Percentiles rank a stretch among this genome's conserved stretches.
These are phyloP conservation scores for Drosophila villosipedis DNA, from an alignment of 2,888 invertebrate species.

Conservation along the genomic window DNA sequence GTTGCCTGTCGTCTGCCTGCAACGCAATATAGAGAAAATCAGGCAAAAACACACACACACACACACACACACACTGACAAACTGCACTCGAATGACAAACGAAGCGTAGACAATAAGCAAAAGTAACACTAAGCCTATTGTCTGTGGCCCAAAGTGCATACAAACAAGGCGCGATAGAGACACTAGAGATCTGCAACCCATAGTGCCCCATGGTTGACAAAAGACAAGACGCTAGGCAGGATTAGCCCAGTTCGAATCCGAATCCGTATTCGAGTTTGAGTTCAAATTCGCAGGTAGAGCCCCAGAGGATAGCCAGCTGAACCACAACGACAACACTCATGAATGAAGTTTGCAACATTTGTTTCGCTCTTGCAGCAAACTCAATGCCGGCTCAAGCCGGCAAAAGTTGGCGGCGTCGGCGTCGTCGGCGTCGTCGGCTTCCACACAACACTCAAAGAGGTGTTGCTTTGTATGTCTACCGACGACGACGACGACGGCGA, in stretches of 20 bases:
- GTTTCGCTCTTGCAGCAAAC: slow-evolving; percentile 27
- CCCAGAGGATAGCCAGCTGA: slow-evolving; percentile 32
- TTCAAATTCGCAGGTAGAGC: slow-evolving; percentile 50
- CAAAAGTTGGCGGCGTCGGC: slow-evolving; percentile 37
- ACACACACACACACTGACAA: background rate
- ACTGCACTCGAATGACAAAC: slow-evolving; percentile 72
- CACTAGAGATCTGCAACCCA: slow-evolving; percentile 50
- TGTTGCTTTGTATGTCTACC: slow-evolving; percentile 66
- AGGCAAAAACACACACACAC: background rate
- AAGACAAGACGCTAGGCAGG: slow-evolving; percentile 65
- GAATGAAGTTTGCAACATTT: slow-evolving; percentile 48
- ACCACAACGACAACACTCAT: slow-evolving; percentile 25
- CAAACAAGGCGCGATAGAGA: slow-evolving; percentile 68
- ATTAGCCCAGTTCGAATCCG: slow-evolving; percentile 62
- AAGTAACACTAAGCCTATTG: slow-evolving; percentile 82
- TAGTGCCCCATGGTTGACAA: slow-evolving; percentile 63
- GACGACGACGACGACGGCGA: slow-evolving; percentile 12
- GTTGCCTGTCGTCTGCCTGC: slow-evolving; percentile 38
- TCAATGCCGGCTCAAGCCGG: slow-evolving; percentile 10
- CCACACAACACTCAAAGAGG: slow-evolving; percentile 66
- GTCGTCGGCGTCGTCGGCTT: slow-evolving; percentile 37
- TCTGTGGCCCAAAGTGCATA: slow-evolving; percentile 71
- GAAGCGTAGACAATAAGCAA: slow-evolving; percentile 80
- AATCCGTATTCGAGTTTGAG: slow-evolving; percentile 22
- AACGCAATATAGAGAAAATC: slow-evolving; percentile 17